Base-by-base conservation (phyloP, 2,113 vertebrate species). In the Glaucomys volans region DNA sequence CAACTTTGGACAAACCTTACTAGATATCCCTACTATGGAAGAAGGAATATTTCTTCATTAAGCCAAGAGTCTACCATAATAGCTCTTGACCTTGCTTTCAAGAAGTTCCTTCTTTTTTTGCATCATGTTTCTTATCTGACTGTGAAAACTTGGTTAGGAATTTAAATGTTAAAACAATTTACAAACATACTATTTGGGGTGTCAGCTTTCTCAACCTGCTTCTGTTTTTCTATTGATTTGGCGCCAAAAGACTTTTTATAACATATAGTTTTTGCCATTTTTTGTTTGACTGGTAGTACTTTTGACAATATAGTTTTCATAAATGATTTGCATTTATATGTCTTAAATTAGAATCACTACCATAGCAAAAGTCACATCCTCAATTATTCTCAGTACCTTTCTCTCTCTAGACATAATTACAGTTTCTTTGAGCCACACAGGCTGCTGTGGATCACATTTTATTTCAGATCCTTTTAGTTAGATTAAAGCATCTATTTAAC, bases 341-440 rank as follows among this genome's bases (percentile, higher is more conserved):
- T 82, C 28, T 91, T 86, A 92, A 89, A 54, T 91, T 83, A 42
- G 18, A 94, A 59, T 77, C 40, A 83, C 35, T 82, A 75, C 0
- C 22, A 11, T 89, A 40, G 44, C 30, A 87, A 71, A 10, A 82
- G 24, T 16, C 18, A 57, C 1, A 52, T 24, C 17, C 8, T 86
- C 77, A 92, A 79, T 88, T 79, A 66, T 75, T 59, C 86, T 89
- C n/a, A 32, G 47, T 18, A 50, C 1, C 69, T 75, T 74, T 77
- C 24, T 90, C 4, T 72, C 40, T 84, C 32, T 35, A 85, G 57
- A 90, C 13, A 71, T 47, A 81, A 76, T 59, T 91, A 44, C 12
- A 74, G 5, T 30, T 71, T 14, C 8, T 69, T 72, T 92, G 26
- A 42, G 22, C 42, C 47, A 75, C n/a, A 40, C 8, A 79, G 22